A percentile compares a stretch with the other conserved stretches of the same genome.
These are phyloP conservation scores for Actinopyga echinites DNA, from an alignment of 53 echinoderm and acorn worm species.

Conservation along the genomic window DNA sequence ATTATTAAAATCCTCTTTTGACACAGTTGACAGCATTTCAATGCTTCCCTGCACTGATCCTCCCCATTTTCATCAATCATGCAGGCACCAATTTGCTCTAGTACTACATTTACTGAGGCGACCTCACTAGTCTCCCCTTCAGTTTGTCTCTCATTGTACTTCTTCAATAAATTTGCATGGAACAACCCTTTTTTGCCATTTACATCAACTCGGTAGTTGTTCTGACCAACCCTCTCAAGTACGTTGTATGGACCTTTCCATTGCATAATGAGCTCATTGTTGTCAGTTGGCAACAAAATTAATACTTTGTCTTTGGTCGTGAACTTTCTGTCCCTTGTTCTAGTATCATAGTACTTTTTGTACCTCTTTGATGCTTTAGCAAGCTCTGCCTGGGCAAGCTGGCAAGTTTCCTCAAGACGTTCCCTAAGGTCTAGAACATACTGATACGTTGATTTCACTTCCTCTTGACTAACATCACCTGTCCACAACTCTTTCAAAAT, in stretches of 20 bases:
- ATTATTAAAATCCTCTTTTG: constrained; percentile 28
- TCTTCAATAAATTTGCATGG: constrained; percentile 63
- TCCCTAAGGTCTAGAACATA: constrained; percentile 58
- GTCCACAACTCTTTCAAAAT: no score
- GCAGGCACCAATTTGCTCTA: neutral
- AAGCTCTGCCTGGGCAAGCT: constrained; percentile 47
- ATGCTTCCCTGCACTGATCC: neutral
- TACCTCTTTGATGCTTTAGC: constrained; percentile 40
- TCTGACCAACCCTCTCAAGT: constrained; percentile 24
- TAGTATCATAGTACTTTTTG: constrained; percentile 41
- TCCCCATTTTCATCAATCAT: neutral
- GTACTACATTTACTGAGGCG: neutral
- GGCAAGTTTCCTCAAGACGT: constrained; percentile 43
- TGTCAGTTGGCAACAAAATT: constrained; percentile 47
- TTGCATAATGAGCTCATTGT: constrained; percentile 48
- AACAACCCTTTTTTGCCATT: constrained; percentile 44
- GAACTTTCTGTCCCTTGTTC: constrained; percentile 51
- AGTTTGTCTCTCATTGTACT: neutral
- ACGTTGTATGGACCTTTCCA: constrained; percentile 57
- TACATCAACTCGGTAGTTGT: constrained; percentile 45
- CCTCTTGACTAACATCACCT: constrained; percentile 8
- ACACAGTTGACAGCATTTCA: neutral
- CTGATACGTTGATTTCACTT: constrained; percentile 52
- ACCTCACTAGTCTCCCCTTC: no score
- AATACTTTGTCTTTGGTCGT: constrained; percentile 36